Base-by-base conservation (phyloP, 2,888 invertebrate species). In the Scaptomyza tumidula region DNA sequence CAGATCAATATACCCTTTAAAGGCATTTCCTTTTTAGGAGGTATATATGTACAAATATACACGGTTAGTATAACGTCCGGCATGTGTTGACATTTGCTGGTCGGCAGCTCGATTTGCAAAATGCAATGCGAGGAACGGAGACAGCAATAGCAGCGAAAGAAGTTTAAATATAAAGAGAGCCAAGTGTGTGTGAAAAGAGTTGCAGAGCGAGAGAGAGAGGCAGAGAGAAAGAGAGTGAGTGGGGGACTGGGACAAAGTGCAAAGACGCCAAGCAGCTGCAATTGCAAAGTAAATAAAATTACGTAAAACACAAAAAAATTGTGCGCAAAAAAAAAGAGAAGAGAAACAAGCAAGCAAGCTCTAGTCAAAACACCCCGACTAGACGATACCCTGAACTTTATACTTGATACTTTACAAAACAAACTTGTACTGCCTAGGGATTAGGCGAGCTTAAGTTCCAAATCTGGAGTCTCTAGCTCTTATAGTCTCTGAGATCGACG, bases 51-150 rank as follows among this genome's bases (percentile, higher is more conserved):
- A 70, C 41, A 1, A 7, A 44, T 9, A 29, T 29, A 39, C 39
- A 39, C 39, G 10, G 29, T 29, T 49, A 45, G 35, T 43, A 44
- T 50, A 39, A 43, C 39, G 64, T 66, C 52, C 65, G 60, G 65
- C 71, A 56, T 66, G 74, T 71, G 80, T 64, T 78, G 75, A 72
- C 69, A 78, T 75, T 80, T 71, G 75, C 66, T 58, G 53, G 46
- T 63, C 46, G 49, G 60, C 60, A 49, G 53, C 29, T 57, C 71
- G 75, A 65, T 71, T 75, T 66, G 75, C 67, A 43, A 72, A 72
- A 63, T 72, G 72, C 72, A 75, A 16, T 16, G 41, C 72, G 6
- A 44, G 27, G n/a, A 11, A 19, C 9, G 11, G 24, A 14, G 45
- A 24, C 4, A 31, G 29, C 60, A 46, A 48, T n/a, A 14, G 50